Evolutionary conservation across 2,888 invertebrate genomes (phyloP), one percentile per base, ranked within the genome.

Genomic region (Pterostichus niger): DNA sequence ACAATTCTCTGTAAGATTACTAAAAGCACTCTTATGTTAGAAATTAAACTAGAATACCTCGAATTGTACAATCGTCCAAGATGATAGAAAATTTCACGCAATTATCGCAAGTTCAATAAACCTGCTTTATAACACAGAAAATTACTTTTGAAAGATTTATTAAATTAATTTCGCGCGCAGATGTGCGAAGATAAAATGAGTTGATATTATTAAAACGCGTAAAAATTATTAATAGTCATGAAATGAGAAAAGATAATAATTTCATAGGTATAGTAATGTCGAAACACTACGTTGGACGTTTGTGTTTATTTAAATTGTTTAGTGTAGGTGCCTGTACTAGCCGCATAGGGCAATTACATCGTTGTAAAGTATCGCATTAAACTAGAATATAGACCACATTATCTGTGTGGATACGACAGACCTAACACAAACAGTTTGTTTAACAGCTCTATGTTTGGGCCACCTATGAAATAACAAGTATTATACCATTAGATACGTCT

Each of bases 281-380:
- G 24, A 64, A 13, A 64, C 35, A 33, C 13, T 59, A 31, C 24
- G 35, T 33, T 64, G n/a, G 64, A 35, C 13, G 64, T 56, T 9
- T 40, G 44, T 71, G 68, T 71, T 71, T 71, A 71, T 71, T 71
- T 71, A 44, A 71, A 71, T 40, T 7, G 44, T 13, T 64, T 64
- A 35, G 68, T 71, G 68, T 71, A 71, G 68, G 68, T 64, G 64
- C 64, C 13, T 7, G 68, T 71, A 71, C 68, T 15, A 15, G 15
- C 44, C 17, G 68, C 44, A 44, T 33, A 71, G 24, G 44, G 68
- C 44, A 71, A 71, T 71, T 71, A 71, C 44, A 44, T 44, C 68
- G 68, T 13, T 71, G 68, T 71, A 71, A 71, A 71, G 68, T 71
- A 71, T 71, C 68, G 44, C 68, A 71, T 71, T 71, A 71, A 64